Base-by-base conservation (phyloP, 2,797 vertebrate species). In the Hoplostethus mediterraneus region DNA sequence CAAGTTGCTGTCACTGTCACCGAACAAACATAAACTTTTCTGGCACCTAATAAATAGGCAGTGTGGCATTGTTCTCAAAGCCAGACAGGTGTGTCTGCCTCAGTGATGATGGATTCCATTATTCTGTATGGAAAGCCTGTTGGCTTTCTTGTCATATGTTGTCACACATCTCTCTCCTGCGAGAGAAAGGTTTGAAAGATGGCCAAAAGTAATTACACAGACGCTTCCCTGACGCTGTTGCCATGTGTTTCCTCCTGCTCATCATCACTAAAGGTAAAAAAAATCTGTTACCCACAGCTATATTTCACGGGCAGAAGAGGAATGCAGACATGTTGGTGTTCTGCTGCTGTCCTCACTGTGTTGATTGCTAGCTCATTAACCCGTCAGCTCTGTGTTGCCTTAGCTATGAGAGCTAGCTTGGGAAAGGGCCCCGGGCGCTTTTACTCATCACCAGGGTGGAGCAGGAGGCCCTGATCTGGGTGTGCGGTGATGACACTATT, bases 1-100 rank as follows among this genome's bases (percentile, higher is more conserved):
- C 94, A 95, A 94, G 94, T 95, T 94, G 89, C 94, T 94, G 94
- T 95, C 94, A 94, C 92, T 94, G 94, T 95, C 94, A 95, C 88
- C 88, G 92, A 94, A 93, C 94, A 95, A 95, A 95, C 94, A 94
- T 94, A 95, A 95, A 95, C 94, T 95, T 95, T 95, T 95, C 93
- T 95, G 94, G 94, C 94, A 95, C 91, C 93, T 94, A 95, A 95
- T 95, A 95, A 95, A 95, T 95, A 95, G 94, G 93, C 93, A 93
- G 90, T 87, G 90, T 94, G 91, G 93, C 94, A 94, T 95, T 95
- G 94, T 95, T 95, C 94, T 95, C 92, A 91, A 88, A 94, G 92
- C 90, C 93, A 95, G 94, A 95, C 94, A 95, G 94, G 94, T 95
- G 94, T 95, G 94, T 93, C 94, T 95, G 93, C 92, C 90, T 92